phyloP scores from a whole-genome alignment of 2,888 invertebrate species.

The Caenorhabditis sp. region DNA sequence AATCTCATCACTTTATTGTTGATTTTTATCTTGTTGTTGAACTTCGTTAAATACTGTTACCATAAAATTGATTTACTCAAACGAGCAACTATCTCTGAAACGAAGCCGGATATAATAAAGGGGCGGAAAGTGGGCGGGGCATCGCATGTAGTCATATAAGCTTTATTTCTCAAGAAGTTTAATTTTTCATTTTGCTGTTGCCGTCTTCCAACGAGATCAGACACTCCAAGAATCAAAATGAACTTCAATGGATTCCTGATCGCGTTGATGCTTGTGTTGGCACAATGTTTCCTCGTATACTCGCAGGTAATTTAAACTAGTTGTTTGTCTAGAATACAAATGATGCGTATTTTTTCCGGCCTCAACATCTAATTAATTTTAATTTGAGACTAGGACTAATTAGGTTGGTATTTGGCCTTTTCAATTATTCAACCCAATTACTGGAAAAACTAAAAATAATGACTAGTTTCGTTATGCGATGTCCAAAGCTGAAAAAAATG shows the following conservation, averaged over 20 bases:
- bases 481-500: too few species aligned
- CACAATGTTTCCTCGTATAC: background rate
- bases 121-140: background rate
- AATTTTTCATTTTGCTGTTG: background rate
- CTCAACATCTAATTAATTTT: background rate
- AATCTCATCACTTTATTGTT: conserved; percentile 26
- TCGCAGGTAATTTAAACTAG: background rate
- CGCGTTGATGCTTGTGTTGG: background rate
- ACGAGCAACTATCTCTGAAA: background rate
- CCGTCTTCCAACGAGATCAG: background rate
- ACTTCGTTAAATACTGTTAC: conserved; percentile 21
- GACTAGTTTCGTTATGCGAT: too few species aligned
- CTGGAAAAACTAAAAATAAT: background rate
- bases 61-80: conserved; percentile 4
- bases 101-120: background rate
- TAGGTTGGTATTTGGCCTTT: background rate
- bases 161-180: background rate
- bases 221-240: background rate
- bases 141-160: background rate
- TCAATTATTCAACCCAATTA: background rate
- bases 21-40: conserved; percentile 36
- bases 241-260: background rate
- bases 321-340: too few species aligned
- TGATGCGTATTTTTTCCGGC: background rate
- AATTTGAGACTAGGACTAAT: background rate